Evolutionary conservation across 2,113 vertebrate species (phyloP).

Genomic region (Thermophis baileyi): DNA sequence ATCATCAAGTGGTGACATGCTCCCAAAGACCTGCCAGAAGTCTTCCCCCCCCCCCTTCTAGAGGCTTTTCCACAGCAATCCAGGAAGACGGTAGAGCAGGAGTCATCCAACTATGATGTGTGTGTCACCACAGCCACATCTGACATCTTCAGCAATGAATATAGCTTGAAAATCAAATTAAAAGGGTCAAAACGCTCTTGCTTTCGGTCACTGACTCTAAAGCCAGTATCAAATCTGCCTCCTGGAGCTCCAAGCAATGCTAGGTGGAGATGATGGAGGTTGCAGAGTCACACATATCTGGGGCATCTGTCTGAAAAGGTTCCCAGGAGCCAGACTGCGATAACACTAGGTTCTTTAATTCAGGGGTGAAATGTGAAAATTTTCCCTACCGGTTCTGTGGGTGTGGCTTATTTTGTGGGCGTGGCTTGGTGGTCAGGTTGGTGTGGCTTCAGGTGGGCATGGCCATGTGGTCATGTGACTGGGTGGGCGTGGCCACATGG

Average conservation of each 20-base stretch:
- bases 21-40: neutral
- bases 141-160: neutral
- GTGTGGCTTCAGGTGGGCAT: too few relatives aligned
- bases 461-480: too few relatives aligned
- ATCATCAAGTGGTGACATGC: neutral
- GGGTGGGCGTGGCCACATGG: too few relatives aligned
- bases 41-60: too few relatives aligned
- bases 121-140: neutral
- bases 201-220: neutral
- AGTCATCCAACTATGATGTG: neutral
- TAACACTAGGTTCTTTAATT: neutral
- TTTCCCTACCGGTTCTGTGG: too few relatives aligned
- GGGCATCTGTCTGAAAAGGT: neutral
- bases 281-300: neutral
- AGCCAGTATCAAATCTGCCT: neutral
- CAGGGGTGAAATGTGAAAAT: too few relatives aligned
- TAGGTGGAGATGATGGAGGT: neutral
- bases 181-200: neutral
- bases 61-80: neutral
- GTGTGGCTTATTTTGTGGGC: too few relatives aligned
- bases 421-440: too few relatives aligned
- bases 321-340: neutral
- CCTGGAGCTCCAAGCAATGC: neutral
- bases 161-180: neutral
- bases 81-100: neutral